Evolutionary conservation across 2,888 invertebrate species (phyloP).

Genomic region (Oscheius sp.): DNA sequence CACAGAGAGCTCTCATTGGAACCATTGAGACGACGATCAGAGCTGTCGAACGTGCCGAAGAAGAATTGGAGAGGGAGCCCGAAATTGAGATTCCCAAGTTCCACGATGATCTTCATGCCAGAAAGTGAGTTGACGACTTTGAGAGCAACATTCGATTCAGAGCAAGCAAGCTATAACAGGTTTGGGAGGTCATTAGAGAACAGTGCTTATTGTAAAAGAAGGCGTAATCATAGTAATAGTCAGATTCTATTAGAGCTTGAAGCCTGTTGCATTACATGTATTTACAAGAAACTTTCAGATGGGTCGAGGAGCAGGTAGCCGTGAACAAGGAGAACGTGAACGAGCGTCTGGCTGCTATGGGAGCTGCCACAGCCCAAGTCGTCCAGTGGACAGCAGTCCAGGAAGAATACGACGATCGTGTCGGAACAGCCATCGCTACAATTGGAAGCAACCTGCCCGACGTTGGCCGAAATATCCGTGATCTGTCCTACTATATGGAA

Average conservation of each 20-base stretch:
- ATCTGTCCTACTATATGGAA: slow-evolving; percentile 94
- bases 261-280: too few species aligned
- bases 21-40: slow-evolving; percentile 91
- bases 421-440: slow-evolving; percentile 95
- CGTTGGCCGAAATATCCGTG: slow-evolving; percentile 89
- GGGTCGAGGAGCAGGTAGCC: slow-evolving; percentile 78
- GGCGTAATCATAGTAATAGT: too few species aligned
- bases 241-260: too few species aligned
- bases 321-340: slow-evolving; percentile 95
- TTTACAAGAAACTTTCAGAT: slow-evolving; percentile 36
- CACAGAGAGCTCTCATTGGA: slow-evolving; percentile 89
- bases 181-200: too few species aligned
- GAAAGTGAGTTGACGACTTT: slow-evolving; percentile 34
- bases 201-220: too few species aligned
- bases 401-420: slow-evolving; percentile 89
- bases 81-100: slow-evolving; percentile 70
- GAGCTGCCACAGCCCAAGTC: slow-evolving; percentile 97
- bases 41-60: slow-evolving; percentile 87
- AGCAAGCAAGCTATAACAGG: too few species aligned
- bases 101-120: slow-evolving; percentile 56
- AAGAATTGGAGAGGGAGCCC: slow-evolving; percentile 73
- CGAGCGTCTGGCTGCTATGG: slow-evolving; percentile 98
- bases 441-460: slow-evolving; percentile 96
- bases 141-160: too few species aligned
- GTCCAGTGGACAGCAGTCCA: slow-evolving; percentile 85